These are phyloP conservation scores for Coleophora flavipennella DNA, from an alignment of 2,888 invertebrate species.

Conservation along the genomic window DNA sequence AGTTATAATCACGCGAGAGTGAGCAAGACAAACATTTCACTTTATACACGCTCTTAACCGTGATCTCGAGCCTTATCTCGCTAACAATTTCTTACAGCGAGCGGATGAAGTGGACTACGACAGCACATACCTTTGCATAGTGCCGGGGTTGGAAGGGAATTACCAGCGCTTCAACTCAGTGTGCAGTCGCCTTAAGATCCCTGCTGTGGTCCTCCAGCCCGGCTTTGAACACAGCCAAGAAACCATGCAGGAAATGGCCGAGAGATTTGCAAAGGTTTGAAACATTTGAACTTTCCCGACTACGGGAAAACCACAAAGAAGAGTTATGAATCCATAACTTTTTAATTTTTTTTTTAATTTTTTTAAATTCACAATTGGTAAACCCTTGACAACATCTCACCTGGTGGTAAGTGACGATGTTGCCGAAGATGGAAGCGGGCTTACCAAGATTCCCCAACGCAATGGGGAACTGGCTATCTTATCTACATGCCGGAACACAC, in stretches of 20 bases:
- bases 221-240: slow-evolving; percentile 29
- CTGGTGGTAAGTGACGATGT: too few species aligned
- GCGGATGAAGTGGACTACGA: slow-evolving; percentile 29
- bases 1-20: too few species aligned
- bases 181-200: slow-evolving; percentile 33
- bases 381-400: too few species aligned
- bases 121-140: slow-evolving; percentile 27
- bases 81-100: slow-evolving; percentile 24
- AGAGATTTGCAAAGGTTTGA: slow-evolving; percentile 25
- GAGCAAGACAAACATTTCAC: too few species aligned
- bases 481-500: too few species aligned
- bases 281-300: too few species aligned
- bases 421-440: too few species aligned
- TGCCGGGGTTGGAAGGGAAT: slow-evolving; percentile 43
- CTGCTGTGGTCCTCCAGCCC: slow-evolving; percentile 38
- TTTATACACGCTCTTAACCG: too few species aligned
- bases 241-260: slow-evolving; percentile 26
- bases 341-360: neutral
- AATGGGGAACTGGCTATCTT: too few species aligned
- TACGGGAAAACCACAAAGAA: neutral
- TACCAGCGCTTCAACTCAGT: slow-evolving; percentile 26
- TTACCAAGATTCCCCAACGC: too few species aligned
- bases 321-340: neutral
- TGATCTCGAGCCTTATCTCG: too few species aligned
- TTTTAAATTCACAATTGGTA: too few species aligned